Evolutionary conservation across 2,113 vertebrate species (phyloP), one percentile per base, ranked within the genome.

Genomic region (Chionis minor): DNA sequence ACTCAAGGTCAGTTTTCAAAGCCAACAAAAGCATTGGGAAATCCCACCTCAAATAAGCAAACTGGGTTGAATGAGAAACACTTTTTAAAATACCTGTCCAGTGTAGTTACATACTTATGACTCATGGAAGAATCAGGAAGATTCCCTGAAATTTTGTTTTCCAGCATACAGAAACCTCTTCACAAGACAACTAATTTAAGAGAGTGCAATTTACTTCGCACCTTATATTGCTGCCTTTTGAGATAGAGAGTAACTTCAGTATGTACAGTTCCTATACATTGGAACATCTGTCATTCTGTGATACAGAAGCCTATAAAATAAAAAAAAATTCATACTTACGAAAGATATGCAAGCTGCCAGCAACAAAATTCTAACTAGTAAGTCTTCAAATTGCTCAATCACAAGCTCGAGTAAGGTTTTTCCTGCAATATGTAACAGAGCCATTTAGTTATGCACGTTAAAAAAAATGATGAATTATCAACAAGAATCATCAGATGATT

Each of bases 331-430:
- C 32, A 97, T 98, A 99, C 99, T 99, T 98, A 99, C 99, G 95
- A 99, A 99, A 95, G 99, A 99, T 98, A 99, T 99, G 97, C 99
- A 99, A 12, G 99, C 99, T 86, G 99, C 99, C 98, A 99, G 97
- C 75, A 99, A 98, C 97, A 99, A 99, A 97, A 99, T 99, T 97
- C 99, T 98, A 97, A 99, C 99, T 90, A 99, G 97, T 93, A 99
- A 98, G 95, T 99, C 99, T 99, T 99, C 99, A 98, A 99, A 99
- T 95, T 99, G 99, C 90, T 99, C 99, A 51, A 99, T 95, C 97
- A 99, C 99, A 86, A 99, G 99, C 96, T 99, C 99, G 95, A 99
- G 98, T 98, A 99, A 98, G 92, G 99, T 99, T 97, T 99, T 99
- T 87, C 99, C 99, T 99, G 98, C 80, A 94, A 96, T 24, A 85